Percentiles rank a stretch among this genome's conserved stretches.
Conservation (phyloP, 2,113 vertebrate species). For the Dromaius novaehollandiae region DNA sequence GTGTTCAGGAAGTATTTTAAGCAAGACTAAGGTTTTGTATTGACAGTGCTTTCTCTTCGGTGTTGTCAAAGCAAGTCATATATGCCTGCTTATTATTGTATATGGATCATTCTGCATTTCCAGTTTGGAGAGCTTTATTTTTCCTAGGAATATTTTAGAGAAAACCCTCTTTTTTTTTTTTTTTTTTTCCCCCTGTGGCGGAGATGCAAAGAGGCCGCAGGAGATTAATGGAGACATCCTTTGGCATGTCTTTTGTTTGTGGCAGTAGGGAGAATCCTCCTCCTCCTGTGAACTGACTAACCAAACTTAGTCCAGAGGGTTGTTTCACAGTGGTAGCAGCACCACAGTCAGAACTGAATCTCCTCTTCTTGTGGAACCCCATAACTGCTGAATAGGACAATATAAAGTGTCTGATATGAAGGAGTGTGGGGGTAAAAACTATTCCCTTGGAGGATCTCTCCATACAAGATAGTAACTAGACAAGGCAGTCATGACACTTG, state of each 20-base stretch:
- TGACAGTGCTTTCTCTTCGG: background rate
- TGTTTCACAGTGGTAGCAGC: background rate
- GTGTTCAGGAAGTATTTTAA: background rate
- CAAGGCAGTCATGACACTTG: background rate
- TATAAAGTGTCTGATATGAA: background rate
- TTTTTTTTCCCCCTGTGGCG: background rate
- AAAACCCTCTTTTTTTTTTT: fast-evolving
- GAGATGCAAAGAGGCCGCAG: too few species aligned
- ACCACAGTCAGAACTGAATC: background rate
- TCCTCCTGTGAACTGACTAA: background rate
- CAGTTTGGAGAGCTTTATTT: background rate
- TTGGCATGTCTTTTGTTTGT: background rate
- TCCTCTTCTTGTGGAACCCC: background rate
- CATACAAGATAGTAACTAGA: background rate
- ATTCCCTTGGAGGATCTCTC: background rate
- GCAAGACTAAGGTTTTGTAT: background rate
- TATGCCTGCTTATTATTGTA: background rate
- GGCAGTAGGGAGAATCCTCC: background rate
- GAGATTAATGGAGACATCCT: background rate
- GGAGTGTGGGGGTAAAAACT: background rate
- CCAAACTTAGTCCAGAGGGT: background rate
- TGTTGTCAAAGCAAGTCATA: background rate
- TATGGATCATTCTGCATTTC: background rate
- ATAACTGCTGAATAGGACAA: background rate
- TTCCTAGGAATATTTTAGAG: background rate